These are phyloP conservation scores for Orthosia gothica DNA, from an alignment of 2,888 invertebrate species.

Conservation along the genomic window DNA sequence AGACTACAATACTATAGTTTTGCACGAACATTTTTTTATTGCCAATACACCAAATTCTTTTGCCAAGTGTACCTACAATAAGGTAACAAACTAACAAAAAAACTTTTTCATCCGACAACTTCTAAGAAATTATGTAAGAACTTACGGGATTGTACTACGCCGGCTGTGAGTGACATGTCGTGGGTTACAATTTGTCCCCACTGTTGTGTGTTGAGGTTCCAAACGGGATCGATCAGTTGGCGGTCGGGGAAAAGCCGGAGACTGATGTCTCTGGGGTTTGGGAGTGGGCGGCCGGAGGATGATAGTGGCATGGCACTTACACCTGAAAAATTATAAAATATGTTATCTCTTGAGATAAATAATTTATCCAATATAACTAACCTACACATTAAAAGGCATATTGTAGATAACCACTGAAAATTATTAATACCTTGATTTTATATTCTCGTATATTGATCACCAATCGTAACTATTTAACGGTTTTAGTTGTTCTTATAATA, in stretches of 20 bases:
- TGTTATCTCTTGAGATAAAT: neutral
- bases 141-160: slow-evolving; percentile 95
- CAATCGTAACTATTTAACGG: too few relatives aligned
- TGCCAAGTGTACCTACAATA: slow-evolving; percentile 11
- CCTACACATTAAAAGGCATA: too few relatives aligned
- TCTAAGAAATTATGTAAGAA: slow-evolving; percentile 62
- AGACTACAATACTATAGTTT: neutral
- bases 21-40: neutral
- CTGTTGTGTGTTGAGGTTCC: slow-evolving; percentile 95
- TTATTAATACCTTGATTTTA: neutral
- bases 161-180: slow-evolving; percentile 95
- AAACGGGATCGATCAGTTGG: slow-evolving; percentile 93
- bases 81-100: slow-evolving; percentile 10
- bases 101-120: slow-evolving; percentile 14
- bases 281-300: slow-evolving; percentile 93
- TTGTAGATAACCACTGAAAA: neutral
- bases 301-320: slow-evolving; percentile 93
- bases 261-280: slow-evolving; percentile 94
- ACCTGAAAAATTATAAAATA: slow-evolving; percentile 85
- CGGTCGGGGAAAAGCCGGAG: slow-evolving; percentile 93
- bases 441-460: neutral
- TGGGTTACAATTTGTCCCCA: slow-evolving; percentile 96
- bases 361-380: too few relatives aligned
- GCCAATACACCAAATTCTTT: neutral
- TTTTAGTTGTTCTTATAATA: too few relatives aligned